Conservation (phyloP, 2,113 vertebrate species). For the Clarias macrocephalus region DNA sequence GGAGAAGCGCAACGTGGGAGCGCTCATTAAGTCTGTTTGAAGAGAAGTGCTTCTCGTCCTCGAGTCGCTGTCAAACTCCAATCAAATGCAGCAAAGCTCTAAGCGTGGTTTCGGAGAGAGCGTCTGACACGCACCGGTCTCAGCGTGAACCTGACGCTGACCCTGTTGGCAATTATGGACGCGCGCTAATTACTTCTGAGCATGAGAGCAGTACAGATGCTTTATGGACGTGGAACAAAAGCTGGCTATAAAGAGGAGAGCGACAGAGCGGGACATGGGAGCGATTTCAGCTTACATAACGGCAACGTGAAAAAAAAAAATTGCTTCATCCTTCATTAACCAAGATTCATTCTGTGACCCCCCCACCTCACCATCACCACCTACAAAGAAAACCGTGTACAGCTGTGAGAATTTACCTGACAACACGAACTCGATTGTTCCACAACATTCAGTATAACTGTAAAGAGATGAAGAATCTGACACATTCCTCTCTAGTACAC, state of each 20-base stretch:
- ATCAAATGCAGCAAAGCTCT: slow-evolving; percentile 19
- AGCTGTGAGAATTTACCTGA: neutral
- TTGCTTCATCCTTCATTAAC: neutral
- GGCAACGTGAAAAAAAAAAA: neutral
- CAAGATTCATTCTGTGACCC: no score
- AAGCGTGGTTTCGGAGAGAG: slow-evolving; percentile 18
- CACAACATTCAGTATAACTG: neutral
- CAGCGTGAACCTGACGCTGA: slow-evolving; percentile 1
- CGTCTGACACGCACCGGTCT: slow-evolving; percentile 1
- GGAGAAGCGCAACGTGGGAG: neutral
- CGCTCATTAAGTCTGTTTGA: slow-evolving; percentile 28
- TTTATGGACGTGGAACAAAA: slow-evolving; percentile 13
- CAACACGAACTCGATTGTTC: neutral
- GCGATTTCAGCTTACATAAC: neutral
- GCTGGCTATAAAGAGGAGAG: neutral
- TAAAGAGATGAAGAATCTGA: neutral
- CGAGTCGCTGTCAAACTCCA: slow-evolving; percentile 8
- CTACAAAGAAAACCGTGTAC: neutral
- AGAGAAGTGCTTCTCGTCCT: neutral
- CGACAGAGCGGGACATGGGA: neutral
- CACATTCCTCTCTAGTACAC: neutral
- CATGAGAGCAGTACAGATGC: neutral
- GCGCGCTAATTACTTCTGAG: slow-evolving; percentile 11
- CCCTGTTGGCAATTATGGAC: slow-evolving; percentile 12
- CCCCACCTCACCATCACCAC: no score